Base-by-base conservation (phyloP, 2,888 invertebrate species). In the Hartigia nigra region DNA sequence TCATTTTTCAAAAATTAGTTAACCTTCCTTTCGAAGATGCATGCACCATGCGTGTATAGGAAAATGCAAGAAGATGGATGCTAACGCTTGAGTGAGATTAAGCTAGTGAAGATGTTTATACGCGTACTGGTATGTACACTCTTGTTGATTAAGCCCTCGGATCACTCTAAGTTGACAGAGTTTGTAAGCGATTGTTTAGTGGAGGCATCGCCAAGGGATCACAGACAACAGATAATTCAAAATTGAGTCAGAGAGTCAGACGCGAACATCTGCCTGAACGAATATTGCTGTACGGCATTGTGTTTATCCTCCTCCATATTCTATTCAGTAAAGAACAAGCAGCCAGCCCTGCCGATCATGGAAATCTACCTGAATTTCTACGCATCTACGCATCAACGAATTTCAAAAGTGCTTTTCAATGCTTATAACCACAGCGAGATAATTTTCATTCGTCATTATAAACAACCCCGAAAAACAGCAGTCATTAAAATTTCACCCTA, bases 191-290 rank as follows among this genome's bases (percentile, higher is more conserved):
- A 23, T 23, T 55, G 55, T 55, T 55, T 23, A 23, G 55, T 9
- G 23, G 55, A 55, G 23, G 23, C 55, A 55, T 55, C 80, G 76
- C 76, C 82, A 78, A 81, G 85, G 84, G 86, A 87, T 87, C 84
- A 9, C 55, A 80, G 80, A 82, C 81, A 85, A 83, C 84, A 86
- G 88, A 90, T 89, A 85, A 90, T 90, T 91, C 90, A 90, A 91
- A 87, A 91, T 90, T 89, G 89, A 91, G 91, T 91, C 90, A 90
- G 82, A 77, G 88, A 91, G 91, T 91, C 90, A 90, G 88, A 79
- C 82, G 77, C 81, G 75, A 81, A 86, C 87, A 88, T 88, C 88
- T 89, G 89, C 85, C 84, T 74, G 74, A 78, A 35, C 78, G 78
- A 70, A 79, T 75, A 77, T 39, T 35, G 77, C 69, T 77, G 69